Base-by-base conservation (phyloP, 2,888 invertebrate genomes). In the Alcis repandata region DNA sequence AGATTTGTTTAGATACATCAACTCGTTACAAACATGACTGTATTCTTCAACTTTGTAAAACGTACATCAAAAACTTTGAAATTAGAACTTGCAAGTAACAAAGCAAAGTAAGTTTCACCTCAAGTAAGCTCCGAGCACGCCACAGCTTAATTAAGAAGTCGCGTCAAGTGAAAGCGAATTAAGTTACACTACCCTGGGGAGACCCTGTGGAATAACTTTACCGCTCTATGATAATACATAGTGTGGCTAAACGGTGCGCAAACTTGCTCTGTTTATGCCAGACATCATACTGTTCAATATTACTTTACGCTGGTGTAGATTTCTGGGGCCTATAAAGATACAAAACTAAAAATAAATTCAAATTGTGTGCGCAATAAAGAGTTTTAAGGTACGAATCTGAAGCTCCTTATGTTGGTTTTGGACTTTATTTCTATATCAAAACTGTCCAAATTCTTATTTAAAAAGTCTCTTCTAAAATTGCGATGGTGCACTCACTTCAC, bases 91-190 rank as follows among this genome's bases (percentile, higher is more conserved):
- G 32, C 19, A 7, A 43, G 48, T 11, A 48, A 27, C 27, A 53
- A 11, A 4, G 11, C 41, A n/a, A 46, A 45, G n/a, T 15, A 43
- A 62, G 48, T 62, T 46, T 45, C 13, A 45, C 54, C 59, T 63
- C 49, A 57, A 48, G 59, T 67, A 53, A 65, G 64, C 61, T 57
- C 59, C 20, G 11, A 54, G 54, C 53, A 53, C 60, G 43, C 61
- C 59, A 51, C 40, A 60, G 69, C 67, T 88, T 90, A 90, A 90
- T 90, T 90, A 90, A 86, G 82, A 79, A 79, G 77, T 79, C 80
- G 82, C 77, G 76, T 83, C 79, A 79, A 86, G 86, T 81, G 78
- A 82, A 85, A 82, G 83, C 79, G 75, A 85, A 84, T 87, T 84
- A 86, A 83, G 84, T 84, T 83, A 74, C 77, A 81, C 76, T 77